Percentiles rank a stretch among this genome's conserved stretches.
These are phyloP conservation scores for Apostichopus japonicus DNA, from an alignment of 35 echinoderm and acorn worm genomes.

Conservation along the genomic window DNA sequence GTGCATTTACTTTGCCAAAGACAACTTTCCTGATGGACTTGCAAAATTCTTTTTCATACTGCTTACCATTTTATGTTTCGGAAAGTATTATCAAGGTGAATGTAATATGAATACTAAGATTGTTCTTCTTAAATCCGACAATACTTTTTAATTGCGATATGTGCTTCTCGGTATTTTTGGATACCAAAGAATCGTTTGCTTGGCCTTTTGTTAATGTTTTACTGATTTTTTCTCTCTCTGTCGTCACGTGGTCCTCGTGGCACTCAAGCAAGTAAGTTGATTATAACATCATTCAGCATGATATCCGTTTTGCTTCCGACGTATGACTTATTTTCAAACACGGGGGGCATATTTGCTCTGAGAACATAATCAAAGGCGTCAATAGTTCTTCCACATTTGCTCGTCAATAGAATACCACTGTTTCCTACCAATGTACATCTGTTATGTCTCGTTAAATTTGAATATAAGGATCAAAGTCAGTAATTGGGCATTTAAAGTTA, in stretches of 20 bases:
- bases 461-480: neutral
- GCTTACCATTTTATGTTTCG: no score
- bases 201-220: no score
- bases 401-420: slow-evolving; percentile 39
- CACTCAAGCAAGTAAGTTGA: neutral
- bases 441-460: neutral
- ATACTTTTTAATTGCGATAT: no score
- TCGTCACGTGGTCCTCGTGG: neutral
- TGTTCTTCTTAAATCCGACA: no score
- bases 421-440: slow-evolving; percentile 50
- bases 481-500: neutral
- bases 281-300: neutral
- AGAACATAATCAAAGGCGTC: slow-evolving; percentile 45
- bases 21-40: no score
- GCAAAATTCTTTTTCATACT: no score
- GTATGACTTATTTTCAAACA: neutral
- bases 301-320: neutral
- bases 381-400: neutral
- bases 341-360: slow-evolving; percentile 21
- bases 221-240: no score
- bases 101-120: no score
- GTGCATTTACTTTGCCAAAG: no score
- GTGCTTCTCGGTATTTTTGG: no score
- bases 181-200: no score
- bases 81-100: no score